These are phyloP conservation scores for Botia kubotai DNA, from an alignment of 2,797 vertebrate genomes.

Conservation along the genomic window DNA sequence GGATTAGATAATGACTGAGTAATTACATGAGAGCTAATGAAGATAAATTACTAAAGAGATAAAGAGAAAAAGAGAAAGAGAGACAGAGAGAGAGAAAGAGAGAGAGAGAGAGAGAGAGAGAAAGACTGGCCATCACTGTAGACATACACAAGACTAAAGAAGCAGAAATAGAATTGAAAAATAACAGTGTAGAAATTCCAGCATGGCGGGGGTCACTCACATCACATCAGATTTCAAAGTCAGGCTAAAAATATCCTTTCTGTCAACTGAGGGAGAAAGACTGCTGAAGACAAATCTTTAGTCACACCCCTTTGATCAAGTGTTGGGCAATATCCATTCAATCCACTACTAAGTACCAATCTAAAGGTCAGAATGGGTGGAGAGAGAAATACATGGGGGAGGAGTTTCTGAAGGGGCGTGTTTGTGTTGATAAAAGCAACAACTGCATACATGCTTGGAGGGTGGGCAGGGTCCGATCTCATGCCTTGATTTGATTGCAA, in stretches of 20 bases:
- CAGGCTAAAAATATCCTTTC: constrained; percentile 38
- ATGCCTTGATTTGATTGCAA: constrained; percentile 56
- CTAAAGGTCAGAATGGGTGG: not conserved
- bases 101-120: not conserved
- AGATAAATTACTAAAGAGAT: constrained; percentile 16
- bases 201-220: not conserved
- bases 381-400: not conserved
- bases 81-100: too few species aligned
- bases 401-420: not conserved
- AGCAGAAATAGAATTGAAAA: not conserved
- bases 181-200: not conserved
- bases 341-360: not conserved
- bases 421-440: constrained; percentile 34
- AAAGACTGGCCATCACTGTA: not conserved
- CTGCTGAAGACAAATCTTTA: not conserved
- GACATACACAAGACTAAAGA: not conserved
- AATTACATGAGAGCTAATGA: constrained; percentile 10
- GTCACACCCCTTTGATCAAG: not conserved
- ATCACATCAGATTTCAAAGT: constrained; percentile 14
- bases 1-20: constrained; percentile 17
- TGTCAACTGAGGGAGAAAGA: constrained; percentile 3
- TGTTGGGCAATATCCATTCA: too few species aligned
- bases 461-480: constrained; percentile 46
- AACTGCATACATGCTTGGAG: not conserved
- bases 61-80: too few species aligned